These are phyloP conservation scores for Lamellibrachia luymesi DNA, from an alignment of 1,140 invertebrate genomes.

Conservation along the genomic window DNA sequence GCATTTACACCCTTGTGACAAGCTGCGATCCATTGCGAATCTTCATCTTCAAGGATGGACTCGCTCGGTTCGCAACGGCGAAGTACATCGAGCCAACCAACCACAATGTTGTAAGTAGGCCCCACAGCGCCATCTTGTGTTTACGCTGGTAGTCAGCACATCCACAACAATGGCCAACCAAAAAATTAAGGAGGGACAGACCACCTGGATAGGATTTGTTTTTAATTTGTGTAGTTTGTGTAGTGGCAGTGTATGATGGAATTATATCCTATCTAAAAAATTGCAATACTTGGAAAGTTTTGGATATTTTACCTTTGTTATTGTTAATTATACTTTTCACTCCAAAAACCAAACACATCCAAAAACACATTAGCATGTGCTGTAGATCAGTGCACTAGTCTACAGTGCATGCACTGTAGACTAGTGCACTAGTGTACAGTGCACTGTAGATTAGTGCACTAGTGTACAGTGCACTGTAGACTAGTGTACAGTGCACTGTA, in stretches of 20 bases:
- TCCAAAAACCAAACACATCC: background rate
- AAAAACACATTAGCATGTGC: background rate
- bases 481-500: background rate
- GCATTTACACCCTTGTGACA: slow-evolving; percentile 56
- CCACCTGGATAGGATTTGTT: too few relatives aligned
- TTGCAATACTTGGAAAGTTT: too few relatives aligned
- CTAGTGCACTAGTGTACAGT: background rate
- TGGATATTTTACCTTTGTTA: background rate
- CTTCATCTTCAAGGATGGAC: slow-evolving; percentile 56
- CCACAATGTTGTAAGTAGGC: slow-evolving; percentile 44
- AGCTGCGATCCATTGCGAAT: slow-evolving; percentile 56
- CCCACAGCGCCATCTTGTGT: background rate
- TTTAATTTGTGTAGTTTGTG: background rate
- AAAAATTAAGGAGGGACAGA: background rate
- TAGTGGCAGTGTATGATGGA: background rate
- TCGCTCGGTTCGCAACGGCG: slow-evolving; percentile 55
- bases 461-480: background rate
- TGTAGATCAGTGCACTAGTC: background rate
- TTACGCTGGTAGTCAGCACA: background rate
- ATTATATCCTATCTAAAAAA: too few relatives aligned
- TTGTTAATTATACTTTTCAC: background rate
- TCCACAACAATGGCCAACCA: background rate
- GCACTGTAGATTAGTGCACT: background rate
- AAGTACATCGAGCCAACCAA: slow-evolving; percentile 52
- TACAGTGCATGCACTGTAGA: background rate